Conservation (phyloP, 2,888 invertebrate genomes). For the Latrodectus hesperus region DNA sequence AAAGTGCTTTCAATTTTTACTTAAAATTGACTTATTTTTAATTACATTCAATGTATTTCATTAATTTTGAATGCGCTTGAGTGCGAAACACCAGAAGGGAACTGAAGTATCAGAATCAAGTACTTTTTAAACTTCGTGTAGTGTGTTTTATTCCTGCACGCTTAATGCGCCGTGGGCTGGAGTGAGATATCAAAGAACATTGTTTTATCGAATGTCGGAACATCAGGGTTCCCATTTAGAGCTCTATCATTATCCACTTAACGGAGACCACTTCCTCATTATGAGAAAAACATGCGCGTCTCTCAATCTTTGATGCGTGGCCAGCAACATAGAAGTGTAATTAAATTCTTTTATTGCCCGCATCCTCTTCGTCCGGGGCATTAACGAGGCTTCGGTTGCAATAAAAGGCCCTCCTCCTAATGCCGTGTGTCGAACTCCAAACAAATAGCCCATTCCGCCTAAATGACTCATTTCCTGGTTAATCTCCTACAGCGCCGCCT, state of each 20-base stretch:
- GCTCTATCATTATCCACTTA: not conserved
- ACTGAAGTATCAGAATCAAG: too few species aligned
- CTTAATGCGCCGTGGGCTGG: too few species aligned
- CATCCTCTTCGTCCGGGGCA: constrained; percentile 32
- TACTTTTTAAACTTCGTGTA: too few species aligned
- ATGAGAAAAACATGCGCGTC: not conserved
- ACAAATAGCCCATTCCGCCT: constrained; percentile 67
- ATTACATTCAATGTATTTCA: too few species aligned
- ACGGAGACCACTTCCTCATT: not conserved
- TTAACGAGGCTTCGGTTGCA: constrained; percentile 58
- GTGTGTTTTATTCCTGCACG: too few species aligned
- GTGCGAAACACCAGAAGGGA: too few species aligned
- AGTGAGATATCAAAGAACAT: too few species aligned
- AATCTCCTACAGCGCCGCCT: constrained; percentile 29
- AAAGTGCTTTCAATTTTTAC: too few species aligned
- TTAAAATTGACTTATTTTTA: too few species aligned
- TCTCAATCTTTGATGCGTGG: constrained; percentile 42
- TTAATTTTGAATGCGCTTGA: too few species aligned
- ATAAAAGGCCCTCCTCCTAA: constrained; percentile 63
- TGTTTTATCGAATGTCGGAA: too few species aligned
- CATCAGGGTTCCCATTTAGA: too few species aligned
- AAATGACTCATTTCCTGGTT: constrained; percentile 68
- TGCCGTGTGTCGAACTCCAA: constrained; percentile 62
- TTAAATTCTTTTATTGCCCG: constrained; percentile 60
- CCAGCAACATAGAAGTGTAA: constrained; percentile 50